phyloP scores from a whole-genome alignment of 2,888 invertebrate species.

The Synanthedon andrenaeformis region DNA sequence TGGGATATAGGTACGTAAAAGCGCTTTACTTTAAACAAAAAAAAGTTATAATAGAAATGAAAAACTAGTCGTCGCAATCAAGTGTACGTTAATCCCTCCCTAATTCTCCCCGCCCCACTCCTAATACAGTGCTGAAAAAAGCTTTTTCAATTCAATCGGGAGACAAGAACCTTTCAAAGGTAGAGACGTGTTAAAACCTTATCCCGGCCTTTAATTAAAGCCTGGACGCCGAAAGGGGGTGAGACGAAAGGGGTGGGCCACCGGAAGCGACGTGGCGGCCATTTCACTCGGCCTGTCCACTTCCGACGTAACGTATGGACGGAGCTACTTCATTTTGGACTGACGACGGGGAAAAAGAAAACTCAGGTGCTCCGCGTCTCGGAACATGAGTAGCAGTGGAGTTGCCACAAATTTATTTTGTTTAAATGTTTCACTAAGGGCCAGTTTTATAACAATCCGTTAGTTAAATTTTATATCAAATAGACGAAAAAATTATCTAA shows the following conservation, averaged over 20 bases:
- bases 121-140: slow-evolving; percentile 28
- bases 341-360: slow-evolving; percentile 51
- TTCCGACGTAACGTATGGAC: slow-evolving; percentile 54
- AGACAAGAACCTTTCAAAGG: slow-evolving; percentile 32
- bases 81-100: slow-evolving; percentile 16
- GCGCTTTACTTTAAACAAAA: background rate
- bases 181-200: slow-evolving; percentile 62
- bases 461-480: no score
- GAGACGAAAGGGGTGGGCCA: slow-evolving; percentile 11
- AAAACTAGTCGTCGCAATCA: slow-evolving; percentile 9
- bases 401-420: slow-evolving; percentile 8
- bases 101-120: slow-evolving; percentile 21
- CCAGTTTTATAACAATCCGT: no score
- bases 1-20: no score
- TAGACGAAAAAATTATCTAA: no score
- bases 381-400: slow-evolving; percentile 24
- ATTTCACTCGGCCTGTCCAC: slow-evolving; percentile 52
- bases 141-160: slow-evolving; percentile 21
- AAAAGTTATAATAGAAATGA: background rate
- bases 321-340: slow-evolving; percentile 58
- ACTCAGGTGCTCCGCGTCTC: slow-evolving; percentile 37
- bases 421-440: background rate
- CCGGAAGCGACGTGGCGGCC: slow-evolving; percentile 34
- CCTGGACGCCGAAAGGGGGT: slow-evolving; percentile 21
- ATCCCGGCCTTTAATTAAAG: slow-evolving; percentile 64